Evolutionary conservation across 2,797 vertebrate species (phyloP).

Genomic region (Aulostomus chinensis): DNA sequence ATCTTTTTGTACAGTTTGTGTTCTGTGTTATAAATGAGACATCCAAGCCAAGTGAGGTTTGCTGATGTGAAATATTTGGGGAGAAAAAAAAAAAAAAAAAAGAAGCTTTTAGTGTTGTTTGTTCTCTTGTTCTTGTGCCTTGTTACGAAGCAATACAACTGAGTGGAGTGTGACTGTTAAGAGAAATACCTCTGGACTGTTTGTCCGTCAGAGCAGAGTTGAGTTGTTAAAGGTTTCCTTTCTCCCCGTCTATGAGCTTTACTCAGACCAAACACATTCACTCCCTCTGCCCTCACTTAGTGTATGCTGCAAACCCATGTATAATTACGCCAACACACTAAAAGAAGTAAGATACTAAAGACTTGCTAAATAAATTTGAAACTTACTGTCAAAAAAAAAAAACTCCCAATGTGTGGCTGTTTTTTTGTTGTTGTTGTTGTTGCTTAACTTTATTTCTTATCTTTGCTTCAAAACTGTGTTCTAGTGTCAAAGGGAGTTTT

Average conservation of each 20-base stretch:
- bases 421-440: background rate
- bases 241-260: constrained; percentile 49
- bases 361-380: constrained; percentile 63
- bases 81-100: constrained; percentile 25
- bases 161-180: constrained; percentile 9
- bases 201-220: background rate
- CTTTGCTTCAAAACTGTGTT: too few species aligned
- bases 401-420: too few species aligned
- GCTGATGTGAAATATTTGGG: constrained; percentile 33
- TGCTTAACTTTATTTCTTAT: background rate
- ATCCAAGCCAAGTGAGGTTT: constrained; percentile 47
- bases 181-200: constrained; percentile 28
- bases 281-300: constrained; percentile 57
- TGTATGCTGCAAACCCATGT: constrained; percentile 66
- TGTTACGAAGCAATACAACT: constrained; percentile 46
- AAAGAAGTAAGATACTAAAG: constrained; percentile 56
- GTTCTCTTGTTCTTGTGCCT: constrained; percentile 56
- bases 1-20: constrained; percentile 58
- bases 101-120: constrained; percentile 42
- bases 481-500: too few species aligned
- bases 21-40: constrained; percentile 38
- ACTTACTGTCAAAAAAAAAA: constrained; percentile 29
- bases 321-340: constrained; percentile 68
- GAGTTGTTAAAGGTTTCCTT: constrained; percentile 8
- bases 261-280: constrained; percentile 53